phyloP scores from a whole-genome alignment of 2,113 vertebrate species.

The Hippoglossus stenolepis region DNA sequence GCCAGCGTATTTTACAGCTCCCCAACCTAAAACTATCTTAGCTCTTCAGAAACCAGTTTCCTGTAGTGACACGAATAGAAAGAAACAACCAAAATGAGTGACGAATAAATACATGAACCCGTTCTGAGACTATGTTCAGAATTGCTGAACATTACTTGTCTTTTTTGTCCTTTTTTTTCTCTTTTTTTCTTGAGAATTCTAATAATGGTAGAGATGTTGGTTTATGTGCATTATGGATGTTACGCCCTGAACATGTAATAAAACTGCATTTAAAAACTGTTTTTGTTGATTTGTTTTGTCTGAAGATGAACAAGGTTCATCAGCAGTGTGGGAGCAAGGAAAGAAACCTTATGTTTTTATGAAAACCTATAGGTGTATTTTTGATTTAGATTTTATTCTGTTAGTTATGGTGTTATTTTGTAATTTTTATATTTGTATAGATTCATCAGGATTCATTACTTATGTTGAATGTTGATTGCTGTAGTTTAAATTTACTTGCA shows the following conservation, averaged over 20 bases:
- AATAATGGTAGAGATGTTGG: neutral
- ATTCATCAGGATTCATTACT: too few relatives aligned
- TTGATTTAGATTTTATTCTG: too few relatives aligned
- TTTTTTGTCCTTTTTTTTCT: neutral
- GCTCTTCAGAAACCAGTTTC: neutral
- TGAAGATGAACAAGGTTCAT: too few relatives aligned
- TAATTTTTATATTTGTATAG: too few relatives aligned
- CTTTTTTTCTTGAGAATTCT: slow-evolving; percentile 61
- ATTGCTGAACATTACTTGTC: neutral
- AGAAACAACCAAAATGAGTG: slow-evolving; percentile 45
- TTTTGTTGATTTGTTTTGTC: neutral
- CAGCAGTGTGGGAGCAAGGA: too few relatives aligned
- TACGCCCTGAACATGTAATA: slow-evolving; percentile 33
- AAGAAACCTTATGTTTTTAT: too few relatives aligned
- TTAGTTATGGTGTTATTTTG: too few relatives aligned
- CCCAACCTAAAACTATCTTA: neutral
- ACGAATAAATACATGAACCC: neutral
- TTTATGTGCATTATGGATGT: slow-evolving; percentile 1
- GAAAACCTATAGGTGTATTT: too few relatives aligned
- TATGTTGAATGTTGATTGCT: too few relatives aligned
- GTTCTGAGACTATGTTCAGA: neutral
- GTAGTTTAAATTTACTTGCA: too few relatives aligned
- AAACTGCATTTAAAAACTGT: slow-evolving; percentile 14
- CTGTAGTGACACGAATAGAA: neutral
- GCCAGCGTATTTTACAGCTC: neutral